Conservation (phyloP, 2,888 invertebrate genomes). For the Brachylomia viminalis region DNA sequence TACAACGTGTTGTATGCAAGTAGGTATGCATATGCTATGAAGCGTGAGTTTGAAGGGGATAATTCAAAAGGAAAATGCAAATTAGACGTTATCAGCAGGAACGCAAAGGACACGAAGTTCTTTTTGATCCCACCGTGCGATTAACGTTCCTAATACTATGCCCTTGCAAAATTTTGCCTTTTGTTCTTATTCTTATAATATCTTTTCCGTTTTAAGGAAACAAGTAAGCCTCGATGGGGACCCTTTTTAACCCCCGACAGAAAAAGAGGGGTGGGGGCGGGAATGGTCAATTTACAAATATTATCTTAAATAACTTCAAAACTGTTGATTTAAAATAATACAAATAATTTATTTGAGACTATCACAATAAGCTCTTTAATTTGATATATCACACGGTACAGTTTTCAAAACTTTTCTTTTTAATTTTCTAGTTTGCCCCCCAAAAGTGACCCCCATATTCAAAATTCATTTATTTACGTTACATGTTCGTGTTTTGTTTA, state of each 20-base stretch:
- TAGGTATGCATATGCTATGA: conserved; percentile 19
- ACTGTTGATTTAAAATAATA: too few species aligned
- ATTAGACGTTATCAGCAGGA: conserved; percentile 53
- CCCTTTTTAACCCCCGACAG: background rate
- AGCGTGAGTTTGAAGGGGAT: conserved; percentile 46
- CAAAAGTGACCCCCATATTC: too few species aligned
- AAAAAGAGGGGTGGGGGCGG: too few species aligned
- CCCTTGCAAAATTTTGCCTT: conserved; percentile 39
- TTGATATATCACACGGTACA: too few species aligned
- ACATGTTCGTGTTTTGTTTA: too few species aligned
- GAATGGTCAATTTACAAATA: too few species aligned
- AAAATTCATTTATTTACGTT: too few species aligned
- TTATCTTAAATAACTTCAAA: too few species aligned
- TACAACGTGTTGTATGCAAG: background rate
- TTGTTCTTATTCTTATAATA: conserved; percentile 37
- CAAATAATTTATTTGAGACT: too few species aligned
- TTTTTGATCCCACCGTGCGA: conserved; percentile 64
- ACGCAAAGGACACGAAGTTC: conserved; percentile 49
- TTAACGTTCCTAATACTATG: conserved; percentile 51
- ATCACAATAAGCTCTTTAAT: too few species aligned
- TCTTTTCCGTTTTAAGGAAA: conserved; percentile 5
- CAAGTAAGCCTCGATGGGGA: background rate
- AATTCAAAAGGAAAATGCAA: conserved; percentile 64
- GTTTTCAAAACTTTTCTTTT: too few species aligned
- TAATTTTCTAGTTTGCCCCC: too few species aligned